Evolutionary conservation across 1,140 invertebrate genomes (phyloP).

Genomic region (Cotesia glomerata): DNA sequence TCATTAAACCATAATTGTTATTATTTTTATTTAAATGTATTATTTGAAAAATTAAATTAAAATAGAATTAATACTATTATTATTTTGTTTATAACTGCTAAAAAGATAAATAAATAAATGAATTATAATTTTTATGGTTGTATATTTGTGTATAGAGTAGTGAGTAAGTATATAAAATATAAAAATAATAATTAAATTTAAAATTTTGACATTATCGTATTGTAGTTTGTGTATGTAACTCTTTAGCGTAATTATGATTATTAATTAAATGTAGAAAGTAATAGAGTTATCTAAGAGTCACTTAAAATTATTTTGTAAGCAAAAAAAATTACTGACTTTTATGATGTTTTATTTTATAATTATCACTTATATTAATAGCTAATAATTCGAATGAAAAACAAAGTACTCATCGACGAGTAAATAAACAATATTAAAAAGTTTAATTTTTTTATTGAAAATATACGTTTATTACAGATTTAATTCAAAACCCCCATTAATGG

Average conservation of each 20-base stretch:
- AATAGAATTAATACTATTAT: not conserved
- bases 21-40: not conserved
- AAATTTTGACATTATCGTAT: slow-evolving; percentile 33
- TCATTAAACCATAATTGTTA: slow-evolving; percentile 4
- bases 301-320: slow-evolving; percentile 36
- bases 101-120: slow-evolving; percentile 41
- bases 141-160: slow-evolving; percentile 61
- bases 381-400: not conserved
- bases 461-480: slow-evolving; percentile 5
- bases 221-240: slow-evolving; percentile 6
- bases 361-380: not conserved
- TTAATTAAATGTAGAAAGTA: slow-evolving; percentile 32
- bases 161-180: slow-evolving; percentile 58
- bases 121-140: slow-evolving; percentile 59
- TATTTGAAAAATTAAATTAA: not conserved
- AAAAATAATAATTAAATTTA: slow-evolving; percentile 57
- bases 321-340: slow-evolving; percentile 29
- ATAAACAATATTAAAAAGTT: slow-evolving; percentile 13
- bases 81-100: slow-evolving; percentile 4
- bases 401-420: not conserved
- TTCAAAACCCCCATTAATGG: not conserved
- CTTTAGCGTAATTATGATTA: slow-evolving; percentile 21
- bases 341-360: slow-evolving; percentile 14
- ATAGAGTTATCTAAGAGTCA: slow-evolving; percentile 38
- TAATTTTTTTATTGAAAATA: slow-evolving; percentile 32